Evolutionary conservation across 37 sponge, comb jelly and placozoan genomes (phyloP), one percentile per base, ranked within the genome.

Genomic region (Sycon ciliatum): DNA sequence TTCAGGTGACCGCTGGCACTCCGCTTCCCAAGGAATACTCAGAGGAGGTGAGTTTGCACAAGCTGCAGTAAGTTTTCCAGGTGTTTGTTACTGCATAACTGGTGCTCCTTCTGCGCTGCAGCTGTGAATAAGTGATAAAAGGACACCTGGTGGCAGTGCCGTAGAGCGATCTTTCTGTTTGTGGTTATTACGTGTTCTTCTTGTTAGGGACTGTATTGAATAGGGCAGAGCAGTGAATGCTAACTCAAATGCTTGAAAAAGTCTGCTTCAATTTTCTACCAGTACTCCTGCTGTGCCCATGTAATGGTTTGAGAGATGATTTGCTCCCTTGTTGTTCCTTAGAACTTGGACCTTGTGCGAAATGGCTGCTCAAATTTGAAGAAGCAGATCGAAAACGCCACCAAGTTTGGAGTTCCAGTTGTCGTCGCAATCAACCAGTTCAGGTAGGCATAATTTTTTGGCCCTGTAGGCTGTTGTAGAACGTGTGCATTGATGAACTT

Each of bases 311-410:
- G n/a, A n/a, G n/a, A n/a, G n/a, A n/a, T n/a, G n/a, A n/a, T n/a
- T n/a, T n/a, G n/a, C n/a, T n/a, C n/a, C n/a, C n/a, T n/a, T n/a
- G n/a, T n/a, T n/a, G 39, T 39, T 31, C 38, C 68, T 34, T 76
- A 85, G 69, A 83, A 87, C 77, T 49, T 88, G 36, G 68, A 69
- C 0, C 77, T 93, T 40, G 61, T 88, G 42, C 69, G 58, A 32
- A 57, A 73, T 2, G 94, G 94, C 20, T 92, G 87, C 68, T 49
- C 22, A 35, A 93, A 97, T 71, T 72, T 97, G 34, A 35, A 72
- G 38, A 92, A 85, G 33, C 99, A 97, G 81, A 89, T 97, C 67
- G 90, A 86, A 76, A 97, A 97, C 71, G 83, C 81, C n/a, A 34
- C 64, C 0, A 52, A 76, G 73, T 97, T 78, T 78, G 99, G 99